These are phyloP conservation scores for Tenualosa thibaudeaui DNA, from an alignment of 2,797 vertebrate genomes.

Conservation along the genomic window DNA sequence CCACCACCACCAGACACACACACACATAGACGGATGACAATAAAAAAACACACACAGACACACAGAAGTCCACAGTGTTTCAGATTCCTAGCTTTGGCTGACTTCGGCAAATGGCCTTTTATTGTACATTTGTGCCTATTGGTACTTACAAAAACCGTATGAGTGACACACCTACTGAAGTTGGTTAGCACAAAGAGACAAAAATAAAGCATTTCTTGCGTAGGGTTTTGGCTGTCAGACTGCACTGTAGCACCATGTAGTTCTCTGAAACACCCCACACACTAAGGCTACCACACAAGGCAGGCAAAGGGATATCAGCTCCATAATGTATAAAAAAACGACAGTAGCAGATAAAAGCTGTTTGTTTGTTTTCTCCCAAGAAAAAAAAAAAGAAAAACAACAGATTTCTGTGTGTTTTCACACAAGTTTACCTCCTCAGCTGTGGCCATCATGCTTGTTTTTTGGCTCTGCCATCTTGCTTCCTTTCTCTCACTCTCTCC, in stretches of 20 bases:
- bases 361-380: conserved; percentile 16
- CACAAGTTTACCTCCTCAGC: conserved; percentile 20
- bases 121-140: conserved; percentile 44
- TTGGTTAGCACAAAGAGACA: conserved; percentile 39
- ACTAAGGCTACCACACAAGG: conserved; percentile 17
- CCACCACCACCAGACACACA: neutral
- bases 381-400: neutral
- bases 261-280: conserved; percentile 19
- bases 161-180: conserved; percentile 47
- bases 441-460: neutral
- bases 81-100: conserved; percentile 23
- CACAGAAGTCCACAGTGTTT: neutral
- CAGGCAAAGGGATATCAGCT: conserved; percentile 8
- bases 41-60: neutral
- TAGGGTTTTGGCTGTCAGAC: conserved; percentile 19
- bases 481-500: neutral
- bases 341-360: conserved; percentile 17
- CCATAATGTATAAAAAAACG: conserved; percentile 13
- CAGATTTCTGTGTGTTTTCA: conserved; percentile 20
- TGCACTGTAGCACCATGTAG: conserved; percentile 7
- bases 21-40: neutral
- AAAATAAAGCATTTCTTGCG: conserved; percentile 15
- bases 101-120: conserved; percentile 47
- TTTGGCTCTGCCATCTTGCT: neutral
- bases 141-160: conserved; percentile 42